These are phyloP conservation scores for Cephonodes hylas DNA, from an alignment of 2,888 invertebrate species.

Conservation along the genomic window DNA sequence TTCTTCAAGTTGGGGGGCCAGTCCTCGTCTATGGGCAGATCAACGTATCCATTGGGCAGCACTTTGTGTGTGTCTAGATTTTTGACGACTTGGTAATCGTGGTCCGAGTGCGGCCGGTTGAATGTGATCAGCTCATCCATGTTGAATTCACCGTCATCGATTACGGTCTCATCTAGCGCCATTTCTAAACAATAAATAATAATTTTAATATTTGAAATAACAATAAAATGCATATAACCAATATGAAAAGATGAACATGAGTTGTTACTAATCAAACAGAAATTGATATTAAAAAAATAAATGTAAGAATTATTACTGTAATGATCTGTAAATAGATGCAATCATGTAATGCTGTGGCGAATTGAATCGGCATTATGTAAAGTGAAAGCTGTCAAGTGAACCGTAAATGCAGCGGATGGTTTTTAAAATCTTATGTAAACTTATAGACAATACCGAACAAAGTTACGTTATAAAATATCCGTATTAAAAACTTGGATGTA, in stretches of 20 bases:
- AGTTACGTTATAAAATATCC: background rate
- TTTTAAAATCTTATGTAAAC: conserved; percentile 4
- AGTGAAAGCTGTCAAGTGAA: conserved; percentile 16
- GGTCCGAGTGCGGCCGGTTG: conserved; percentile 72
- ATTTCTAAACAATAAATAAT: conserved; percentile 50
- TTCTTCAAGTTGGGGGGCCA: conserved; percentile 80
- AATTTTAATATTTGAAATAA: too few species aligned
- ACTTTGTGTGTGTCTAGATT: conserved; percentile 45
- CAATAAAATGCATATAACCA: too few species aligned
- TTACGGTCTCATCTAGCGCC: conserved; percentile 70
- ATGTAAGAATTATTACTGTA: background rate
- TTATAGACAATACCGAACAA: background rate
- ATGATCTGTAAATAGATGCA: background rate
- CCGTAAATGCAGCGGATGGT: conserved; percentile 14
- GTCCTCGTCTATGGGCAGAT: conserved; percentile 81
- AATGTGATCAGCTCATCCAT: conserved; percentile 83
- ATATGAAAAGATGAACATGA: too few species aligned
- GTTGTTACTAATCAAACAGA: too few species aligned
- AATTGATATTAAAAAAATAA: background rate
- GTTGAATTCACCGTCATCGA: conserved; percentile 81
- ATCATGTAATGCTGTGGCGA: background rate
- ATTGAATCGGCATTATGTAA: conserved; percentile 16
- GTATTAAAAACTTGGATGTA: background rate
- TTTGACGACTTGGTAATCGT: conserved; percentile 75
- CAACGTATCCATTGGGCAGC: conserved; percentile 72